These are phyloP conservation scores for Scaptomyza flava DNA, from an alignment of 2,888 invertebrate genomes.

Conservation along the genomic window DNA sequence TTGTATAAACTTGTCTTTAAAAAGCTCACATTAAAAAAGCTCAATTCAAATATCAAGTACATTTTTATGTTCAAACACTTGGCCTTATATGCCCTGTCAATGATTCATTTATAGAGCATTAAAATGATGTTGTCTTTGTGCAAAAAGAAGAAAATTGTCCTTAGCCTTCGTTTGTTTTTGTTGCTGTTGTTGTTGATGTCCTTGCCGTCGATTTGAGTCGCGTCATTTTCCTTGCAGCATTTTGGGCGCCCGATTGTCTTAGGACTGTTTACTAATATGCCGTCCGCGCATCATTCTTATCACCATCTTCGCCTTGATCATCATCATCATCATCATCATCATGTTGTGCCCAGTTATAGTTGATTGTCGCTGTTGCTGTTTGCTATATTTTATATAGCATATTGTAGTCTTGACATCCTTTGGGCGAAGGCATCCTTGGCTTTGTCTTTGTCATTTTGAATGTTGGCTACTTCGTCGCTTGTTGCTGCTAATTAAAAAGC, in stretches of 20 bases:
- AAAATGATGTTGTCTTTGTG: constrained; percentile 46
- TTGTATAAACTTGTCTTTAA: no score
- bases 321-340: constrained; percentile 9
- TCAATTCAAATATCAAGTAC: no score
- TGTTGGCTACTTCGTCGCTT: constrained; percentile 45
- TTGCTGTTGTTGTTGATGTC: constrained; percentile 2
- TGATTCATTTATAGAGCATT: not conserved
- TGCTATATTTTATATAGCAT: constrained; percentile 11
- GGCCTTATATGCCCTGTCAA: not conserved
- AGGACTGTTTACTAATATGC: constrained; percentile 49
- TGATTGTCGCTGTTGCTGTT: constrained; percentile 42
- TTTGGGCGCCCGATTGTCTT: constrained; percentile 52
- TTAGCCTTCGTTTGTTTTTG: constrained; percentile 13
- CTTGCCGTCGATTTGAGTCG: constrained; percentile 53
- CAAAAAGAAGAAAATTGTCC: constrained; percentile 10
- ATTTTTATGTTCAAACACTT: not conserved
- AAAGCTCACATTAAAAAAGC: no score
- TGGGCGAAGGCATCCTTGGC: constrained; percentile 33
- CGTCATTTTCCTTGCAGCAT: constrained; percentile 64
- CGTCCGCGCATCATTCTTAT: constrained; percentile 17
- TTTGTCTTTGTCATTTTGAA: constrained; percentile 44
- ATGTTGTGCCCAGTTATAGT: constrained; percentile 25
- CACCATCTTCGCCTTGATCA: not conserved
- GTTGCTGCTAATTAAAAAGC: constrained; percentile 73
- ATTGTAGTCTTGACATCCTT: constrained; percentile 24